Evolutionary conservation across 1,140 invertebrate genomes (phyloP), one percentile per base, ranked within the genome.

Genomic region (Brachystomella parvula): DNA sequence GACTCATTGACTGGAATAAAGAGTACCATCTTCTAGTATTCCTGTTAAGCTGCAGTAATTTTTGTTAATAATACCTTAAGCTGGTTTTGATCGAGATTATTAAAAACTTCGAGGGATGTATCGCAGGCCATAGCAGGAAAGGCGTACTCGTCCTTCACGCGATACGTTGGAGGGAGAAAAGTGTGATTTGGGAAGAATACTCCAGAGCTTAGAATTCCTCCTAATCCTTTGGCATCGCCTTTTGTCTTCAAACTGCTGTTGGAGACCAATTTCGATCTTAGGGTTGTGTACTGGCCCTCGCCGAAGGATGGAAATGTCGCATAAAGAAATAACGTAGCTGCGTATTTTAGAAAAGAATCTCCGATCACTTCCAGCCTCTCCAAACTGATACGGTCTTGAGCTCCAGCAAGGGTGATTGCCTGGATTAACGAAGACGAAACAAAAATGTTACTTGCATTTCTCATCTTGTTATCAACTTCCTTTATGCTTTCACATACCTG

Each of bases 341-440:
- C 19, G n/a, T 57, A 66, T 57, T 73, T 73, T 2, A 73, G 47
- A 28, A 70, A 61, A 19, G 71, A 70, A 64, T 73, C 71, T 3
- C 71, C 71, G 3, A 73, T 73, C 0, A 66, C 44, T 61, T 73
- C 71, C n/a, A 73, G 31, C 19, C 44, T 64, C 47, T 73, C 71
- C 47, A 73, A 30, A 26, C 33, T 64, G 1, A 68, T 0, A 1
- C 3, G 2, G 35, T 73, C 71, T 17, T 61, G 24, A 6, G 66
- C 57, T 24, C 64, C 63, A 15, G 63, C 19, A 2, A 73, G 12
- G 0, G 71, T 70, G 0, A 73, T 29, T 0, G 71, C 63, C 65
- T 69, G 29, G 19, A 64, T 28, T 12, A 2, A 0, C 9, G 33
- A 39, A 26, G 3, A 60, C 2, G 2, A 24, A 35, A 6, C 15